Base-by-base conservation (phyloP, 2,888 invertebrate genomes). In the Bibio marci region DNA sequence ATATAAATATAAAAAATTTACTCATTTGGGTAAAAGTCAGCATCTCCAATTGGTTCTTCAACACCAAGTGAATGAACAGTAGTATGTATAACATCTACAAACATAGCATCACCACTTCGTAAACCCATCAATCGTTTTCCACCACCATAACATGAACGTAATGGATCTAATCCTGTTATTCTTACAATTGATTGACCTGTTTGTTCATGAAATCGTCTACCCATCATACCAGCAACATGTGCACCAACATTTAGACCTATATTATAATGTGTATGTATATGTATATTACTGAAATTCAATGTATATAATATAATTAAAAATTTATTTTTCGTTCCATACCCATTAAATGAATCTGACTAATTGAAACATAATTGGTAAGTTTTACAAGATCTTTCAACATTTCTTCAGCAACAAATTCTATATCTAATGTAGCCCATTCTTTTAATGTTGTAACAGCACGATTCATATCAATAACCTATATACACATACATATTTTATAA, bases 291-390 rank as follows among this genome's bases (percentile, higher is more conserved):
- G n/a, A n/a, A n/a, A n/a, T n/a, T n/a, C n/a, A n/a, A n/a, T n/a
- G n/a, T n/a, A n/a, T n/a, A n/a, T n/a, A n/a, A n/a, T n/a, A n/a
- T n/a, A n/a, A n/a, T n/a, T n/a, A n/a, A n/a, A n/a, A n/a, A n/a
- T n/a, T n/a, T n/a, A n/a, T n/a, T n/a, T n/a, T n/a, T n/a, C n/a
- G 22, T 30, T 44, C 43, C 38, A 43, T 42, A 3, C 46, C 44
- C 40, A 60, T 61, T 22, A 60, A 44, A 44, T 60, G 60, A n/a
- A 59, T 54, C 22, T 54, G 52, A 2, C 52, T 44, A 10, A 51
- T 35, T 0, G 52, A 50, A 10, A 57, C 49, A 30, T 52, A 41
- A 19, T 55, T 48, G 12, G 50, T 35, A 12, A 60, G 42, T 42
- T 54, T 49, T 8, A 49, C 48, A 38, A 60, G 34, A 4, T 54